Base-by-base conservation (phyloP, 2,113 vertebrate species). In the Scomber colias region DNA sequence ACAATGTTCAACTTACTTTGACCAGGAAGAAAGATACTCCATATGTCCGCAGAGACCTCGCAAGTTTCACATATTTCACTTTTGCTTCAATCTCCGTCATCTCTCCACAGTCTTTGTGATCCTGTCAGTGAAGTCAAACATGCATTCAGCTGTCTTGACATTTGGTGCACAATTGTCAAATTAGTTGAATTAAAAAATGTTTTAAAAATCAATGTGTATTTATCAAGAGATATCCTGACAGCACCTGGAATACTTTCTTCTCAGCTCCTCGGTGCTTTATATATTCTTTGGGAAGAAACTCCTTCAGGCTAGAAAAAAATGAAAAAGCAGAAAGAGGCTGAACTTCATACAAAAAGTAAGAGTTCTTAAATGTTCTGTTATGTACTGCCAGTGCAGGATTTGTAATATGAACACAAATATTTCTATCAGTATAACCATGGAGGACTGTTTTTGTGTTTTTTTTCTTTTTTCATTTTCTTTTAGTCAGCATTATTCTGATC, bases 11-110 rank as follows among this genome's bases (percentile, higher is more conserved):
- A 12, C 49, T 87, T 87, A 99, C 98, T 96, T 99, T 99, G 1
- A 99, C 98, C 62, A 99, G 94, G 76, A 99, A 99, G 89, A 99
- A 99, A 0, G 98, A 99, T 48, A 99, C 98, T 0, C 98, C 98
- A 0, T 99, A 99, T 0, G 98, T 99, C 79, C 96, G 92, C 45
- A 99, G 94, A 44, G 98, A 99, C 0, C 98, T 94, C 0, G 98
- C 98, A 2, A 99, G 89, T 82, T 99, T 99, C 48, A 99, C 98
- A 0, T 99, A 99, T 83, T 99, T 99, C 78, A 98, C 98, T 88
- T 99, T 99, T 15, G 97, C 97, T 90, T 99, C 97, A 11, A 99
- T 99, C 90, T 99, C 98, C 0, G 91, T 96, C 97, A 99, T 98
- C 88, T 99, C 98, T 0, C 97, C 98, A 73, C 97, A 99, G 91